A percentile compares a stretch with the other conserved stretches of the same genome.
phyloP scores from a whole-genome alignment of 2,888 invertebrate genomes.

The Teleiodes luculella region DNA sequence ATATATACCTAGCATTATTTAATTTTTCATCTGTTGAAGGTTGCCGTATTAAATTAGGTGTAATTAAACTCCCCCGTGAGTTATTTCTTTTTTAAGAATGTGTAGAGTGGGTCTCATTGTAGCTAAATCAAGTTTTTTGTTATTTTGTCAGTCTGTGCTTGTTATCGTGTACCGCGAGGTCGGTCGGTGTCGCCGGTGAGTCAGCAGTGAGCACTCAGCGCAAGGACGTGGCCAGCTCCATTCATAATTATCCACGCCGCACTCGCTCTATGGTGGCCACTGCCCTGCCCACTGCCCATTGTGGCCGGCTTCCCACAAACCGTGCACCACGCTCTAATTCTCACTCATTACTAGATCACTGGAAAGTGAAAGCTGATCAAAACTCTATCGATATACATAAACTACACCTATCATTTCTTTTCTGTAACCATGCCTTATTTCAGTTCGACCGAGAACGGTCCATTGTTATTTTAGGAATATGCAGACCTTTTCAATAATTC shows the following conservation, averaged over 20 bases:
- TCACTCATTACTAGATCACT: neutral
- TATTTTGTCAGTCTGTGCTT: neutral
- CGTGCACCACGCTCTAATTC: neutral
- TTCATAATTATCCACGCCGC: neutral
- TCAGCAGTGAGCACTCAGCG: neutral
- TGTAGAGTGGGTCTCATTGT: too few relatives aligned
- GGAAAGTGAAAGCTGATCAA: constrained; percentile 1
- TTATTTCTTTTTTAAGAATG: too few relatives aligned
- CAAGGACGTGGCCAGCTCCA: neutral
- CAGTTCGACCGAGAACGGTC: neutral
- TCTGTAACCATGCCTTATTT: neutral
- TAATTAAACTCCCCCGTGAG: too few relatives aligned
- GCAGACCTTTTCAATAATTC: neutral
- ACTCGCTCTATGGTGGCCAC: neutral
- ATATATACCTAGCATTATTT: too few relatives aligned
- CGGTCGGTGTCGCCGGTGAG: neutral
- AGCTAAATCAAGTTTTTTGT: neutral
- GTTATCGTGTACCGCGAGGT: neutral
- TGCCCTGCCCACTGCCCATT: neutral
- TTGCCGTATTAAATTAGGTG: too few relatives aligned
- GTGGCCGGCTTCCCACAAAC: neutral
- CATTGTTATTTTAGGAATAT: neutral
- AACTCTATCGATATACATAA: neutral
- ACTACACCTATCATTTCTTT: neutral
- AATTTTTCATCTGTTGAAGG: too few relatives aligned